phyloP scores from a whole-genome alignment of 2,797 vertebrate species.

The Steatocranus sp. region DNA sequence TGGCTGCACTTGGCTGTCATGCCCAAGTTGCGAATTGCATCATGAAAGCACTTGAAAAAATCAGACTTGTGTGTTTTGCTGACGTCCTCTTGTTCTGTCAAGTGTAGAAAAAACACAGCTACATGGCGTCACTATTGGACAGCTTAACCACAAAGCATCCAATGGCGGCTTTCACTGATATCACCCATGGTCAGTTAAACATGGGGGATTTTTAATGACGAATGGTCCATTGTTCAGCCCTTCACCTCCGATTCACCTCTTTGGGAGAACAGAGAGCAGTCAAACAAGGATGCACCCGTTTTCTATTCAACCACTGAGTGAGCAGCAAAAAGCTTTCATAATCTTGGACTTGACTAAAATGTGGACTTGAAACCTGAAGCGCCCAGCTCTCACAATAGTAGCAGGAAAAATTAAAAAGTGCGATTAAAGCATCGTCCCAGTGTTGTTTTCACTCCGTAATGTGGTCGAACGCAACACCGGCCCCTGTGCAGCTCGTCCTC shows the following conservation, averaged over 20 bases:
- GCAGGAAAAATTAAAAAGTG: background rate
- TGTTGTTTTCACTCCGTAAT: conserved; percentile 3
- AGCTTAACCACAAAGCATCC: background rate
- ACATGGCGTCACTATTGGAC: background rate
- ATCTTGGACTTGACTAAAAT: background rate
- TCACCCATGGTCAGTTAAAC: background rate
- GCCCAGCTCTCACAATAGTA: background rate
- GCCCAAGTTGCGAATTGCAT: conserved; percentile 43
- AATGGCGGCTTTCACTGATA: background rate
- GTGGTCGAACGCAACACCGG: background rate
- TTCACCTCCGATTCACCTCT: conserved; percentile 9
- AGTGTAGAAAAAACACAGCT: conserved; percentile 51
- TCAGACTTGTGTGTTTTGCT: conserved; percentile 12
- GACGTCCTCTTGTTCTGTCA: conserved; percentile 9
- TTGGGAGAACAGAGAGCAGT: background rate
- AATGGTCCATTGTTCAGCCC: conserved; percentile 4
- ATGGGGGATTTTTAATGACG: conserved; percentile 6
- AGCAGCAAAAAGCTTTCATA: background rate
- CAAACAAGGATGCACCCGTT: background rate
- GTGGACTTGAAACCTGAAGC: background rate
- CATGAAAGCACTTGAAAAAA: conserved; percentile 38
- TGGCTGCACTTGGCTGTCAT: conserved; percentile 51
- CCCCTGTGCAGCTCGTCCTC: conserved; percentile 39
- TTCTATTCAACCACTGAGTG: background rate
- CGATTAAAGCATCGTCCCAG: background rate